Conservation (phyloP, 2,888 invertebrate species). For the Orchestes rusci region DNA sequence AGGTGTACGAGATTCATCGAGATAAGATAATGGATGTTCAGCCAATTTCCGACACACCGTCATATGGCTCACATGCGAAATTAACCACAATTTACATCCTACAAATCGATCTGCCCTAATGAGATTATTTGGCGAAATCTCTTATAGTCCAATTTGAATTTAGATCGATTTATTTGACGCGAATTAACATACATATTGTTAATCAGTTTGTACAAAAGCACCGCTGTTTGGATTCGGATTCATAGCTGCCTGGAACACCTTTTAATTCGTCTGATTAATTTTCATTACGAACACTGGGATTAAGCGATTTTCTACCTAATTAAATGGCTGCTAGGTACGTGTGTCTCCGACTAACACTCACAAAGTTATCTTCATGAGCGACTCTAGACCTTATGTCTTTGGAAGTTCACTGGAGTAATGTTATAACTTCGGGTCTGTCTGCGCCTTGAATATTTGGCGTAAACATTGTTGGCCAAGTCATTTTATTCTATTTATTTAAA, state of each 20-base stretch:
- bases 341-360: conserved; percentile 20
- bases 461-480: no score
- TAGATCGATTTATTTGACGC: conserved; percentile 22
- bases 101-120: conserved; percentile 28
- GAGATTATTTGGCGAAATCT: conserved; percentile 27
- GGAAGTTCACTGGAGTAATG: conserved; percentile 18
- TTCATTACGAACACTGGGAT: conserved; percentile 12
- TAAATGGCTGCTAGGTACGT: conserved; percentile 17
- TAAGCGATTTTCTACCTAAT: conserved; percentile 24
- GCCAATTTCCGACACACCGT: neutral
- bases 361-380: conserved; percentile 22
- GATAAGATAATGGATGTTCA: neutral
- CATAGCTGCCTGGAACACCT: conserved; percentile 7
- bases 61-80: conserved; percentile 9
- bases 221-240: conserved; percentile 5
- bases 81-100: conserved; percentile 28
- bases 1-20: neutral
- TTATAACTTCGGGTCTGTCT: conserved; percentile 16
- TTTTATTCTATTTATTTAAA: no score
- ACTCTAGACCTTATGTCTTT: conserved; percentile 18
- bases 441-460: no score
- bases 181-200: conserved; percentile 28
- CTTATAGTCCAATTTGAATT: conserved; percentile 31
- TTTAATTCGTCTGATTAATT: conserved; percentile 17
- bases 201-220: conserved; percentile 27